Conservation (phyloP, 2,113 vertebrate species). For the Eleginops maclovinus region DNA sequence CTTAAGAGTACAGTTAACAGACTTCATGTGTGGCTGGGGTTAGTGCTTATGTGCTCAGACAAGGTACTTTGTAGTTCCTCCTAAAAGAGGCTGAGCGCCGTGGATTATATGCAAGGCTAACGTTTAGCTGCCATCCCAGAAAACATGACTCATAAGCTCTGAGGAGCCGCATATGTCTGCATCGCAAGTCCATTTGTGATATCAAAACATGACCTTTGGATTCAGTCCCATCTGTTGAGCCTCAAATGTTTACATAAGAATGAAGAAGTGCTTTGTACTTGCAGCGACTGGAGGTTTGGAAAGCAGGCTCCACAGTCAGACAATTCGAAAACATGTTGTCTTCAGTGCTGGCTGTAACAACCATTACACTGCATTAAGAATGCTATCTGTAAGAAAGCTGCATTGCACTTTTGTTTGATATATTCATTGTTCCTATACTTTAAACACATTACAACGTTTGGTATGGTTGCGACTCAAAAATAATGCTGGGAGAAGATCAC, state of each 20-base stretch:
- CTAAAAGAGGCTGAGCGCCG: constrained; percentile 77
- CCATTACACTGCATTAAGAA: background rate
- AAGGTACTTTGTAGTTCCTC: constrained; percentile 77
- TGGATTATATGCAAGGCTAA: constrained; percentile 84
- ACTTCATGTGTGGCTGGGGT: constrained; percentile 85
- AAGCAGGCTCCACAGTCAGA: constrained; percentile 36
- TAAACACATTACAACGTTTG: background rate
- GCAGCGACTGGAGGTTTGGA: constrained; percentile 17
- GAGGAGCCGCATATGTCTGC: constrained; percentile 72
- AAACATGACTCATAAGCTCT: constrained; percentile 79
- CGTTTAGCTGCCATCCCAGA: constrained; percentile 64
- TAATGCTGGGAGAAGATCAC: background rate
- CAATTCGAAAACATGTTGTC: background rate
- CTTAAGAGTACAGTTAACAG: constrained; percentile 88
- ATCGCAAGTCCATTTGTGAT: constrained; percentile 72
- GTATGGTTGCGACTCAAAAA: background rate
- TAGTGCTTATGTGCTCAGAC: constrained; percentile 83
- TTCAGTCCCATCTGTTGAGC: constrained; percentile 68
- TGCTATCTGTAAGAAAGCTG: background rate
- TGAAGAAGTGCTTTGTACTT: constrained; percentile 31
- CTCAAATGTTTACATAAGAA: constrained; percentile 55
- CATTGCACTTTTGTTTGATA: background rate
- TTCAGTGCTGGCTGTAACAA: background rate
- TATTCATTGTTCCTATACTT: background rate
- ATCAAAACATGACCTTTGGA: constrained; percentile 76